Evolutionary conservation across 2,888 invertebrate genomes (phyloP).

Genomic region (Disparrhopalites patrizii): DNA sequence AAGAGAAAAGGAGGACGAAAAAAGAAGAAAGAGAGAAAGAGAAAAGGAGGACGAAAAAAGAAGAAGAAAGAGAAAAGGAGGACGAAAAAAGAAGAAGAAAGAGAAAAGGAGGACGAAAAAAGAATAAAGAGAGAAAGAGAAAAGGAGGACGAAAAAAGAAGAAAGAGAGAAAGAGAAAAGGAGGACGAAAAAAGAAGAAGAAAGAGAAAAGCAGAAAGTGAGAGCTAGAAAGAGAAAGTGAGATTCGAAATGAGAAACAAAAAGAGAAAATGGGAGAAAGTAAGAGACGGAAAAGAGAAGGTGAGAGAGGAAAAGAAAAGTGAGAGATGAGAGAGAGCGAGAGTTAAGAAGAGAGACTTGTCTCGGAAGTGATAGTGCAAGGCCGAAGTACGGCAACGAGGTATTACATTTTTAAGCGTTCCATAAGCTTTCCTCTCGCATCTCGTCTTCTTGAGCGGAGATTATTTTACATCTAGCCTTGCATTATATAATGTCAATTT

Average conservation of each 20-base stretch:
- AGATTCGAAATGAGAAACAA: too few relatives aligned
- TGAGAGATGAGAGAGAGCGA: neutral
- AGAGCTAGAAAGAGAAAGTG: neutral
- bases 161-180: neutral
- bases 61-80: too few relatives aligned
- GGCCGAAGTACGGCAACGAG: neutral
- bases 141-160: neutral
- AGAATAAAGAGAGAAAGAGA: slow-evolving; percentile 5
- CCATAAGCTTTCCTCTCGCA: slow-evolving; percentile 9
- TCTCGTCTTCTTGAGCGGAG: slow-evolving; percentile 20
- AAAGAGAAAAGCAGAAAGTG: neutral
- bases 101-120: too few relatives aligned
- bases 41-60: too few relatives aligned
- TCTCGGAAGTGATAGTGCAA: slow-evolving; percentile 3
- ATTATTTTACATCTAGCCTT: slow-evolving; percentile 19
- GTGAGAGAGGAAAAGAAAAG: too few relatives aligned
- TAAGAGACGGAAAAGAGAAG: too few relatives aligned
- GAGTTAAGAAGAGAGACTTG: neutral
- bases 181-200: neutral
- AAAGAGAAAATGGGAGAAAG: too few relatives aligned
- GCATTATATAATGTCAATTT: slow-evolving; percentile 2
- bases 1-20: too few relatives aligned
- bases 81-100: too few relatives aligned
- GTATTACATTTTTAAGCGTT: slow-evolving; percentile 9
- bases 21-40: too few relatives aligned